A percentile compares a stretch with the other conserved stretches of the same genome.
phyloP scores from a whole-genome alignment of 1,140 invertebrate genomes.

The Chrysomallon squamiferum region DNA sequence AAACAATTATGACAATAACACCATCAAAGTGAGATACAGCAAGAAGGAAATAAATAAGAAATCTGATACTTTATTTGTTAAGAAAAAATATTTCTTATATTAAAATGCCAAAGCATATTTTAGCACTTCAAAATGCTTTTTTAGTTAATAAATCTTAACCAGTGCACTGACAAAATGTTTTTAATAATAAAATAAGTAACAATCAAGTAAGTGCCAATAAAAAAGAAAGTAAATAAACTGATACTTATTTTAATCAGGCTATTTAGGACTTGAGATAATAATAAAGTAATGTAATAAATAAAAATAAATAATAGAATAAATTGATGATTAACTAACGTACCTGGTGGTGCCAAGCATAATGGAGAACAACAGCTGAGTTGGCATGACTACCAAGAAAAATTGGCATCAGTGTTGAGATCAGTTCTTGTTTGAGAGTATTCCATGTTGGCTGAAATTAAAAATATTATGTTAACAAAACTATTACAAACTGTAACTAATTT shows the following conservation, averaged over 20 bases:
- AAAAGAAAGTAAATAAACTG: no score
- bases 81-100: not conserved
- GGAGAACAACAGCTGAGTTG: slow-evolving; percentile 85
- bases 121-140: no score
- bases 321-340: slow-evolving; percentile 44
- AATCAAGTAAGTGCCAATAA: no score
- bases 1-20: not conserved
- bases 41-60: slow-evolving; percentile 6
- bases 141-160: no score
- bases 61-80: not conserved
- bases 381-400: slow-evolving; percentile 94
- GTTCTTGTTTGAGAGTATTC: slow-evolving; percentile 73
- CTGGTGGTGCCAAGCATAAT: slow-evolving; percentile 87
- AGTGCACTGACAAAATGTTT: no score
- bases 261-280: no score
- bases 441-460: slow-evolving; percentile 54
- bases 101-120: not conserved
- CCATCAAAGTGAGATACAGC: not conserved
- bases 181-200: no score
- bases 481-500: not conserved
- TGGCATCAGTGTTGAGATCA: slow-evolving; percentile 84
- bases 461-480: no score
- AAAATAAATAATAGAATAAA: no score
- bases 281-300: no score
- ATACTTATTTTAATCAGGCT: no score